These are phyloP conservation scores for Mormyrus hasselquistii DNA, from an alignment of 2,797 vertebrate genomes.

Conservation along the genomic window DNA sequence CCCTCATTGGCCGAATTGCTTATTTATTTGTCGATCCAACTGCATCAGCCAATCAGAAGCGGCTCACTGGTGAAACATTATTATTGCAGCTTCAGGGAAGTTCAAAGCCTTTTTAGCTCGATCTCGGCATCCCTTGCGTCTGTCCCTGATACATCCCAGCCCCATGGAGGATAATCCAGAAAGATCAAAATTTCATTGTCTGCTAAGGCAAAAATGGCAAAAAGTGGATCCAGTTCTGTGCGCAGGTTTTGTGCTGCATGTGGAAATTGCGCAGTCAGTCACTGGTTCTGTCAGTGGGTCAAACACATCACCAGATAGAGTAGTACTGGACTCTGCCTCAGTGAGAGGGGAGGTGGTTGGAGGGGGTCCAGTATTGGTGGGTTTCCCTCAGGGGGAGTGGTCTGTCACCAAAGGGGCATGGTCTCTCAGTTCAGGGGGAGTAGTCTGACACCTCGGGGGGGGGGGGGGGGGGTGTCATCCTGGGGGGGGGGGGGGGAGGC, in stretches of 20 bases:
- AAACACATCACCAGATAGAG: background rate
- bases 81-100: background rate
- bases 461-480: too few relatives aligned
- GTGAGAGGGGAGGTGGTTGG: background rate
- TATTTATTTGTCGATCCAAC: background rate
- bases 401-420: too few relatives aligned
- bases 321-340: background rate
- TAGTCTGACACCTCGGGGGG: too few relatives aligned
- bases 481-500: too few relatives aligned
- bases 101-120: background rate
- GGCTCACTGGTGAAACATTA: background rate
- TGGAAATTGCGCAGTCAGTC: background rate
- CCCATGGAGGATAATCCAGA: background rate
- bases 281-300: background rate
- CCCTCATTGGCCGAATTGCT: background rate
- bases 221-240: background rate
- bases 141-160: background rate
- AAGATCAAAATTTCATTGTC: background rate
- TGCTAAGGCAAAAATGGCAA: background rate
- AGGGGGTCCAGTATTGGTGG: background rate
- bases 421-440: too few relatives aligned
- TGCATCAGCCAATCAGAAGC: background rate
- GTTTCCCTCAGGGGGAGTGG: background rate
- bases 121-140: background rate
- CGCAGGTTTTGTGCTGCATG: too few relatives aligned